Evolutionary conservation across 2,888 invertebrate genomes (phyloP).

Genomic region (Trichacis sp.): DNA sequence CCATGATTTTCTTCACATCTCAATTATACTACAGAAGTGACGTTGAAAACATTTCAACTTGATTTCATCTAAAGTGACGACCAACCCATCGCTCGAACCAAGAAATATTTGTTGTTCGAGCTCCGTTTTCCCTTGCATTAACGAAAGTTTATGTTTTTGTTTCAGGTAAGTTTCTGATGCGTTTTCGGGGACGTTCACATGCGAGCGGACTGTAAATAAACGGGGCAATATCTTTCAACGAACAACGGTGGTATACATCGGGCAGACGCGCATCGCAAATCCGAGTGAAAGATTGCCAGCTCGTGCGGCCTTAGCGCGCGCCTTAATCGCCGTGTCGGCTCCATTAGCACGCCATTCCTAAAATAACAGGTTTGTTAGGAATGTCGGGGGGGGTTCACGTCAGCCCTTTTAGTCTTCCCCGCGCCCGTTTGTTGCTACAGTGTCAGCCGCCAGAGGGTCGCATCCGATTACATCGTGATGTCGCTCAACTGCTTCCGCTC

Average conservation of each 20-base stretch:
- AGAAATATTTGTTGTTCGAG: not conserved
- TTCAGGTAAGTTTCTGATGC: slow-evolving; percentile 37
- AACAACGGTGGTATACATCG: slow-evolving; percentile 33
- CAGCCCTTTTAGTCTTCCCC: slow-evolving; percentile 46
- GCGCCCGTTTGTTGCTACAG: slow-evolving; percentile 47
- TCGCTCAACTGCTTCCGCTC: slow-evolving; percentile 46
- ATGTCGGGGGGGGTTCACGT: slow-evolving; percentile 44
- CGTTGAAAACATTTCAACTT: too few relatives aligned
- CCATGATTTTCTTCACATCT: too few relatives aligned
- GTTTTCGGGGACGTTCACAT: not conserved
- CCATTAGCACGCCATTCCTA: slow-evolving; percentile 49
- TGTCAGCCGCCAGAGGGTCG: slow-evolving; percentile 44
- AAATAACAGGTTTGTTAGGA: slow-evolving; percentile 51
- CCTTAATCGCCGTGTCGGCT: slow-evolving; percentile 45
- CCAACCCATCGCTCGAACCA: not conserved
- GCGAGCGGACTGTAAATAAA: slow-evolving; percentile 33
- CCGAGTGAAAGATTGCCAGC: slow-evolving; percentile 42
- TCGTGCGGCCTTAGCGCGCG: slow-evolving; percentile 41
- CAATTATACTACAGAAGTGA: too few relatives aligned
- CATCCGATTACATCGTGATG: slow-evolving; percentile 47
- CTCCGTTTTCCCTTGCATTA: not conserved
- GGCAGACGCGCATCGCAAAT: slow-evolving; percentile 31
- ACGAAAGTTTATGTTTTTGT: slow-evolving; percentile 26
- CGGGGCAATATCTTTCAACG: slow-evolving; percentile 40
- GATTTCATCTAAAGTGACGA: too few relatives aligned